Percentiles rank a stretch among this genome's conserved stretches.
These are phyloP conservation scores for Margarornis squamiger DNA, from an alignment of 2,797 vertebrate genomes.

Conservation along the genomic window DNA sequence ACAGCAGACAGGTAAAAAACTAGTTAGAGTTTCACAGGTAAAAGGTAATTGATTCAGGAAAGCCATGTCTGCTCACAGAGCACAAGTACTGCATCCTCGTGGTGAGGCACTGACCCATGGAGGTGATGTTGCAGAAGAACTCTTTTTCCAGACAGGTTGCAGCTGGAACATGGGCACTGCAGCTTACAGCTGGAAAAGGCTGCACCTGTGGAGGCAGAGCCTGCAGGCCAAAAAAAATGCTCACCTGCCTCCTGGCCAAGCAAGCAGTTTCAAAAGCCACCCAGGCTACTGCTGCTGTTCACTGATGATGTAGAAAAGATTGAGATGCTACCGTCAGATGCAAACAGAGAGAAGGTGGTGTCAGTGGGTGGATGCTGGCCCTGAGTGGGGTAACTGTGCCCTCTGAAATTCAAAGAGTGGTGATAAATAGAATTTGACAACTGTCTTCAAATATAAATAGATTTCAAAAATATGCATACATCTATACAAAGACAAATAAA, in stretches of 20 bases:
- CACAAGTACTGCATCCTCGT: rapidly evolving
- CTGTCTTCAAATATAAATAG: not conserved
- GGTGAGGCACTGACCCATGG: not conserved
- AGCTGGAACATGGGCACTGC: not conserved
- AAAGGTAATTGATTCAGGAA: not conserved
- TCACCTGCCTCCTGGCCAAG: not conserved
- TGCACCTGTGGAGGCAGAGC: not conserved
- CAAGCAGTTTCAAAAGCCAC: not conserved
- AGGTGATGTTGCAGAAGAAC: not conserved
- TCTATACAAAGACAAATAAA: not conserved
- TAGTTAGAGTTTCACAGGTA: not conserved
- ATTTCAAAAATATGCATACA: not conserved
- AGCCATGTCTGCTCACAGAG: not conserved
- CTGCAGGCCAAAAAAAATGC: not conserved
- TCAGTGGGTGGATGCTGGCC: not conserved
- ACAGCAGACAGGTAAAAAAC: not conserved
- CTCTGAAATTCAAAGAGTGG: not conserved
- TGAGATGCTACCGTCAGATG: not conserved
- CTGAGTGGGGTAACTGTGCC: not conserved
- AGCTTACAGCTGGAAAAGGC: not conserved
- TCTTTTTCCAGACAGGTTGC: not conserved
- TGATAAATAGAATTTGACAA: not conserved
- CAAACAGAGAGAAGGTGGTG: not conserved
- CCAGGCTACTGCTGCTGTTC: not conserved
- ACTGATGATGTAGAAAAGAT: not conserved